Conservation (phyloP, 1,140 invertebrate genomes). For the Trachelipus rathkii region DNA sequence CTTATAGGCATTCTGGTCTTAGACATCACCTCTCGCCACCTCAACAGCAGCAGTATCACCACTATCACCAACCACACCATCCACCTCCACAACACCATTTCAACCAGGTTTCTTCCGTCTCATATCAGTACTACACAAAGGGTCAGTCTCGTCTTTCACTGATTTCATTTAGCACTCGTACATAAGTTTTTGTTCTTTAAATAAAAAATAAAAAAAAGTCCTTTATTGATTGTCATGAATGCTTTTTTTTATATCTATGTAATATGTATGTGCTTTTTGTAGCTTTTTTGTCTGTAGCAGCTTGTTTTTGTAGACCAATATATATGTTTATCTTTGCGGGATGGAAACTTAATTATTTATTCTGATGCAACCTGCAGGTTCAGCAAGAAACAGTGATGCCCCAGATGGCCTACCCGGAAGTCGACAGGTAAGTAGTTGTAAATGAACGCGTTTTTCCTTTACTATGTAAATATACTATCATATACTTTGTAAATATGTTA, state of each 20-base stretch:
- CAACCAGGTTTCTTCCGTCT: slow-evolving; percentile 5
- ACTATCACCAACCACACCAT: slow-evolving; percentile 6
- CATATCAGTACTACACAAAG: slow-evolving; percentile 7
- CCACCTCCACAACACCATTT: not conserved
- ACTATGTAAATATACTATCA: not conserved
- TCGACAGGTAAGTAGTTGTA: slow-evolving; percentile 28
- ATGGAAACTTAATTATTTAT: not conserved
- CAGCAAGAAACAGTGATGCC: slow-evolving; percentile 29
- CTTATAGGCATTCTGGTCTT: not conserved
- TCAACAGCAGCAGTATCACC: not conserved
- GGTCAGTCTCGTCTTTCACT: slow-evolving; percentile 4
- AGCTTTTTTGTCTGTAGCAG: not conserved
- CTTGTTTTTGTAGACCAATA: not conserved
- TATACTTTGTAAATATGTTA: too few relatives aligned
- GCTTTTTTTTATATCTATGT: not conserved
- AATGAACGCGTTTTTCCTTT: not conserved
- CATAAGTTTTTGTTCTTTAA: too few relatives aligned
- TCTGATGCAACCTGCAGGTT: slow-evolving; percentile 22
- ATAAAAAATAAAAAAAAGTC: too few relatives aligned
- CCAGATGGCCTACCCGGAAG: slow-evolving; percentile 37
- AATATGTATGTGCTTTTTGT: not conserved
- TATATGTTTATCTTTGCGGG: not conserved
- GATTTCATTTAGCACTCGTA: too few relatives aligned
- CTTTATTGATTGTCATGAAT: not conserved
- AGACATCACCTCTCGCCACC: not conserved